phyloP scores from a whole-genome alignment of 2,797 vertebrate species.

The Gallinago stenura region DNA sequence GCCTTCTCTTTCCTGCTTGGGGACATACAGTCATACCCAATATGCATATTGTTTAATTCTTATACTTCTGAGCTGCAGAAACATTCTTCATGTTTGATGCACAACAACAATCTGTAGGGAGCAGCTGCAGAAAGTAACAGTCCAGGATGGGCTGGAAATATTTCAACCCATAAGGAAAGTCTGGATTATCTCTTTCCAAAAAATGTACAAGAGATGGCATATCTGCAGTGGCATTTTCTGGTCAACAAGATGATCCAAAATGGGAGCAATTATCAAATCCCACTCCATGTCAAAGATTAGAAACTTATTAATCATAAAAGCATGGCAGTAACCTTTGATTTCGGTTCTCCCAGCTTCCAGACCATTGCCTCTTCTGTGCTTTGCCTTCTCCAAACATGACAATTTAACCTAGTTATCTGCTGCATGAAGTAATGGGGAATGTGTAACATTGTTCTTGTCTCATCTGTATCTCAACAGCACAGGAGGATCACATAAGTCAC shows the following conservation, averaged over 20 bases:
- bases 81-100: not conserved
- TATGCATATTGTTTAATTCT: fast-evolving
- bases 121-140: not conserved
- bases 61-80: not conserved
- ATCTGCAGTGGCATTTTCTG: not conserved
- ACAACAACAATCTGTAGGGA: not conserved
- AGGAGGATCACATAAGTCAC: not conserved
- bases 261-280: not conserved
- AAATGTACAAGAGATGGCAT: not conserved
- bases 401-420: not conserved
- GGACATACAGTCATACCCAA: not conserved
- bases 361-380: not conserved
- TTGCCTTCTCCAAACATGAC: not conserved
- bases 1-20: not conserved
- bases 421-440: not conserved
- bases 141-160: not conserved
- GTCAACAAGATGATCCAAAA: not conserved
- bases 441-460: not conserved
- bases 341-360: not conserved
- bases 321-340: not conserved
- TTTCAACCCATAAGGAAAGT: not conserved
- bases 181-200: not conserved
- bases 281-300: not conserved
- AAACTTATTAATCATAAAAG: not conserved
- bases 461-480: not conserved